Evolutionary conservation across 2,113 vertebrate species (phyloP).

Genomic region (Paralichthys olivaceus): DNA sequence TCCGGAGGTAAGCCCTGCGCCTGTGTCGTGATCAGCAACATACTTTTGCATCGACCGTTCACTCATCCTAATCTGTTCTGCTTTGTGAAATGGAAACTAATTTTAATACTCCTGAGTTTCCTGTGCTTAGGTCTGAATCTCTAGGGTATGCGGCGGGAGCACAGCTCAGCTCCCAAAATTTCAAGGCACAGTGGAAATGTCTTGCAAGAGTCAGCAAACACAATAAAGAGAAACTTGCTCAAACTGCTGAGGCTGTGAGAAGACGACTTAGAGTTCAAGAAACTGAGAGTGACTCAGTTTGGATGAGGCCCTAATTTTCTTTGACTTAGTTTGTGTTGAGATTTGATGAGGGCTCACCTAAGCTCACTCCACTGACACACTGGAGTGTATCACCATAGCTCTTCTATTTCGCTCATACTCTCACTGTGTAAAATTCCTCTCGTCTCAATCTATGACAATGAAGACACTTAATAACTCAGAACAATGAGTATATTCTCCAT

Average conservation of each 20-base stretch:
- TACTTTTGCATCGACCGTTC: not conserved
- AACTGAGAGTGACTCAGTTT: constrained; percentile 54
- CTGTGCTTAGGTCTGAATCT: constrained; percentile 5
- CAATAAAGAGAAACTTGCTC: constrained; percentile 1
- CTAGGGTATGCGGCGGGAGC: not conserved
- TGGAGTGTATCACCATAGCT: not conserved
- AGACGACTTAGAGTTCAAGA: constrained; percentile 30
- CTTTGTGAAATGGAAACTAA: constrained; percentile 25
- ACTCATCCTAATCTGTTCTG: not conserved
- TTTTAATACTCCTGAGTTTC: not conserved
- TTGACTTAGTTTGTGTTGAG: constrained; percentile 38
- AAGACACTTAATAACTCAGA: constrained; percentile 41
- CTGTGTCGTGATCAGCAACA: not conserved
- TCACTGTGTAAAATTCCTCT: constrained; percentile 9
- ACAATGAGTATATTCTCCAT: constrained; percentile 34
- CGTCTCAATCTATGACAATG: constrained; percentile 26
- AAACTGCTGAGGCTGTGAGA: constrained; percentile 47
- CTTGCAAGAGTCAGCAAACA: constrained; percentile 42
- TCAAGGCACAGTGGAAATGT: constrained; percentile 12
- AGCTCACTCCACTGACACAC: not conserved
- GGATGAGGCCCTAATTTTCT: constrained; percentile 60
- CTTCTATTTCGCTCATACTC: not conserved
- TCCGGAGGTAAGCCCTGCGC: constrained; percentile 70
- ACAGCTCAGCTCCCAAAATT: constrained; percentile 18
- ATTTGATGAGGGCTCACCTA: constrained; percentile 12